Percentiles rank a stretch among this genome's conserved stretches.
Conservation (phyloP, 2,113 vertebrate species). For the Psophia crepitans region DNA sequence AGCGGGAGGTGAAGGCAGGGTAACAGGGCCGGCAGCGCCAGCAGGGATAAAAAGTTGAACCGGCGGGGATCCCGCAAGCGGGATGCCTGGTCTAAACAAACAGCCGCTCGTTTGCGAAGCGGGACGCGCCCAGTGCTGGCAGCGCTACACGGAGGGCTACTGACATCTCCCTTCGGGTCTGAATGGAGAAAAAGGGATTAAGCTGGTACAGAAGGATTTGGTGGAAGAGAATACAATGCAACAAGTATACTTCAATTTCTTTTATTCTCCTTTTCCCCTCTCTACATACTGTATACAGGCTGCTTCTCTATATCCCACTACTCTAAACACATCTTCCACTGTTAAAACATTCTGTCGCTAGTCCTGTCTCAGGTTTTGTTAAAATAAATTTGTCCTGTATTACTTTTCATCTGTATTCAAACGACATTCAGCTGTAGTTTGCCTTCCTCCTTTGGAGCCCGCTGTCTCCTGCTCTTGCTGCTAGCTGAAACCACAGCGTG, state of each 20-base stretch:
- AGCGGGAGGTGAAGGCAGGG: neutral
- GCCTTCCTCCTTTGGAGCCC: neutral
- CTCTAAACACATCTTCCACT: neutral
- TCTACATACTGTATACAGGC: rapidly evolving
- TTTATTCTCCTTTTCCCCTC: neutral
- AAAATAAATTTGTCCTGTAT: neutral
- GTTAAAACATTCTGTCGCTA: neutral
- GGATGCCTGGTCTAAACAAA: neutral
- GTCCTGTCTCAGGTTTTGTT: neutral
- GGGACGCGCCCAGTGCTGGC: neutral
- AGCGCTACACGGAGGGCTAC: neutral
- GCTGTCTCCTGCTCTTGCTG: neutral
- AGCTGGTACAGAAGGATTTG: neutral
- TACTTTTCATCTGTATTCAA: neutral
- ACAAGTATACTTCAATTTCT: neutral
- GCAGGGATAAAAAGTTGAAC: neutral
- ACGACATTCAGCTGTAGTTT: neutral
- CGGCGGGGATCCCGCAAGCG: neutral
- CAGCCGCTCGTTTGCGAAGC: neutral
- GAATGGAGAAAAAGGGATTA: neutral
- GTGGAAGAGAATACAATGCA: neutral
- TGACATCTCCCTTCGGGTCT: neutral
- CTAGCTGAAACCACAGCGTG: neutral
- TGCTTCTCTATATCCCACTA: neutral
- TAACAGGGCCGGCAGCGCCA: neutral